These are phyloP conservation scores for Drosophila fulvimacula DNA, from an alignment of 2,888 invertebrate genomes.

Conservation along the genomic window DNA sequence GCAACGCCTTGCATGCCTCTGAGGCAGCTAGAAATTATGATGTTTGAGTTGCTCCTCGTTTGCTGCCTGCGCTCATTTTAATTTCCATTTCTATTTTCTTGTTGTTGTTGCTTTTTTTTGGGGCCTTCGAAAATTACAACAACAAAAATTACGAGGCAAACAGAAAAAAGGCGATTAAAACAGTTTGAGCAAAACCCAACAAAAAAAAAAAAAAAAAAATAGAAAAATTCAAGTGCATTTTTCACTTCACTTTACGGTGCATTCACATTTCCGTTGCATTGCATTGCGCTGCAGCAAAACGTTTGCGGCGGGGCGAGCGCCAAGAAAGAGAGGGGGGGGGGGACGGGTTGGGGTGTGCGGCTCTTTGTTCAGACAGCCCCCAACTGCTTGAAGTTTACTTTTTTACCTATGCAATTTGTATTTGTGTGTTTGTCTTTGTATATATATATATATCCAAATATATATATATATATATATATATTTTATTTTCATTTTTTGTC, in stretches of 20 bases:
- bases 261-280: conserved; percentile 82
- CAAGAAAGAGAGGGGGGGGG: no score
- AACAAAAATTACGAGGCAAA: conserved; percentile 4
- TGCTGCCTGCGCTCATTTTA: conserved; percentile 67
- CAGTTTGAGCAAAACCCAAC: conserved; percentile 59
- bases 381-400: conserved; percentile 59
- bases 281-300: conserved; percentile 66
- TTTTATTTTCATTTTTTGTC: conserved; percentile 43
- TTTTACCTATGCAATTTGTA: conserved; percentile 59
- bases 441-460: conserved; percentile 2
- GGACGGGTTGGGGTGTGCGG: conserved; percentile 1
- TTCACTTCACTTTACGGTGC: conserved; percentile 81
- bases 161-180: conserved; percentile 58
- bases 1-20: conserved; percentile 15
- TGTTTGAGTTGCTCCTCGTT: conserved; percentile 73
- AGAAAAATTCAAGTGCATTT: conserved; percentile 81
- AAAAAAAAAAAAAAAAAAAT: conserved; percentile 73
- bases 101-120: conserved; percentile 33
- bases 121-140: conserved; percentile 77
- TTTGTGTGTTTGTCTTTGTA: conserved; percentile 7
- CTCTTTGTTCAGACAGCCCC: conserved; percentile 52
- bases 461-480: not conserved
- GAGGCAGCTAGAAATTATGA: conserved; percentile 73
- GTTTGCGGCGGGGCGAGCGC: conserved; percentile 32
- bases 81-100: conserved; percentile 61